phyloP scores from a whole-genome alignment of 2,797 vertebrate genomes.

The Delichon dasypus region DNA sequence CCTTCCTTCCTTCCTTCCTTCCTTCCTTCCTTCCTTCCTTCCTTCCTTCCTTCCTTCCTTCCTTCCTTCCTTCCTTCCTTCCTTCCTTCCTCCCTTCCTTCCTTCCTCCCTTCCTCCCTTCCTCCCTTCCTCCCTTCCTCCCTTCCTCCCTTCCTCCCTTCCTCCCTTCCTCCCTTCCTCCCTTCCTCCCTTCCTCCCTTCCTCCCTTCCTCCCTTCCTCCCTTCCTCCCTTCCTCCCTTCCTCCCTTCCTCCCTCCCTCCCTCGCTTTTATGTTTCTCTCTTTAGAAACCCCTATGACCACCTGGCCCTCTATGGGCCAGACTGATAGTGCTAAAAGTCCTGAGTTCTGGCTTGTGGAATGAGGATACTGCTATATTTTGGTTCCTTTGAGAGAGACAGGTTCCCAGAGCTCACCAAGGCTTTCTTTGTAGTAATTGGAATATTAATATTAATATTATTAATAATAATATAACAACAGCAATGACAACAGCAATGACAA shows the following conservation, averaged over 20 bases:
- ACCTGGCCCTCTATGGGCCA: not conserved
- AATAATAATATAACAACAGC: not conserved
- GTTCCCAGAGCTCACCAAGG: not conserved
- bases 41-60: not conserved
- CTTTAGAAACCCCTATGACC: not conserved
- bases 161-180: not conserved
- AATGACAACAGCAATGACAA: not conserved
- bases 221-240: too few species aligned
- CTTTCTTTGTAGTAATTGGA: not conserved
- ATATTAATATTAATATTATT: not conserved
- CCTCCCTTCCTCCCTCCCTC: not conserved
- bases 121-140: not conserved
- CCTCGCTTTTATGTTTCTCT: not conserved
- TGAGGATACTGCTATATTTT: not conserved
- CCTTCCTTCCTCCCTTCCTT: not conserved
- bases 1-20: not conserved
- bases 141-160: not conserved
- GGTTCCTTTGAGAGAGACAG: not conserved
- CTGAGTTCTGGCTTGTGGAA: not conserved
- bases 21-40: not conserved
- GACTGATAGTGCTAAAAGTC: not conserved
- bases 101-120: not conserved
- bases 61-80: too few species aligned
- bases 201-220: not conserved
- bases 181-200: not conserved